phyloP scores from a whole-genome alignment of 2,888 invertebrate genomes.

The Dasypolia templi region DNA sequence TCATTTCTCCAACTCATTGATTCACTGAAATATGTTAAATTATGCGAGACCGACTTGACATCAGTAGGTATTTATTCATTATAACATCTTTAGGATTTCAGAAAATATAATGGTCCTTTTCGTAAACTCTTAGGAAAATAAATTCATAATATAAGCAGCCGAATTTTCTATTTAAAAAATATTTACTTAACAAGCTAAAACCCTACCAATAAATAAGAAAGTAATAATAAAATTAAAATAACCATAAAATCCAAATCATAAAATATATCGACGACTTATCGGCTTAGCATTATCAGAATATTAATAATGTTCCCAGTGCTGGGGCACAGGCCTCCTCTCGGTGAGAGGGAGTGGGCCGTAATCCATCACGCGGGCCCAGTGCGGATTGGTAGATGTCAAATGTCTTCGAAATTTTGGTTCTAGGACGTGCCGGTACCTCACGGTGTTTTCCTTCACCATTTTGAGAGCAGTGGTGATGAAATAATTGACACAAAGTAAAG shows the following conservation, averaged over 20 bases:
- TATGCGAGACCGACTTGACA: neutral
- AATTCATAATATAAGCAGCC: neutral
- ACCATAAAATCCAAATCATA: neutral
- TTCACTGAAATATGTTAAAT: neutral
- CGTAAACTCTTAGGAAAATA: neutral
- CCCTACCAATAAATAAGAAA: neutral
- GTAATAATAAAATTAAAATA: neutral
- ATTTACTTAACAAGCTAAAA: neutral
- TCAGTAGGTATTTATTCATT: neutral
- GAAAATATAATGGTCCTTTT: neutral
- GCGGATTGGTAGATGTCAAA: too few relatives aligned
- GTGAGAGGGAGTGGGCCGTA: too few relatives aligned
- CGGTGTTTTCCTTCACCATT: too few relatives aligned
- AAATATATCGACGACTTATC: slow-evolving; percentile 10
- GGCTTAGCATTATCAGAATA: too few relatives aligned
- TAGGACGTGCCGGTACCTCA: too few relatives aligned
- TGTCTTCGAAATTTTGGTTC: too few relatives aligned
- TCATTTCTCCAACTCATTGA: neutral
- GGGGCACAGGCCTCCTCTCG: too few relatives aligned
- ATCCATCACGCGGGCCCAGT: too few relatives aligned
- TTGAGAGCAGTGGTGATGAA: too few relatives aligned
- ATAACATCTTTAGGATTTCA: neutral
- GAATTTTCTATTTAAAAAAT: neutral
- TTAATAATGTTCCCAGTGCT: too few relatives aligned
- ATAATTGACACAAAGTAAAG: too few relatives aligned